phyloP scores from a whole-genome alignment of 2,113 vertebrate species.

The Sinocyclocheilus grahami region DNA sequence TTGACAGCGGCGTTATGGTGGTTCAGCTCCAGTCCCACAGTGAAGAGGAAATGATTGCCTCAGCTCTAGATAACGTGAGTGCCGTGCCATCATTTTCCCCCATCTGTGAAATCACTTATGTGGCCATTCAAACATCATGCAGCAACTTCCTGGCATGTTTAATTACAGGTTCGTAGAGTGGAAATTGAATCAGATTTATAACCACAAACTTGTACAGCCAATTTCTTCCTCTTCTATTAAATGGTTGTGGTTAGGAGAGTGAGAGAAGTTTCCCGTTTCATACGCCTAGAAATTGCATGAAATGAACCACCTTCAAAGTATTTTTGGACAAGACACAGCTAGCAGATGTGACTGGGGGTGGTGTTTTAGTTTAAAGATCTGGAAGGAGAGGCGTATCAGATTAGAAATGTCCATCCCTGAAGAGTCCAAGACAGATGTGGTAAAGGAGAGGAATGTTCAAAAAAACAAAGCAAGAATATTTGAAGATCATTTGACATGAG shows the following conservation, averaged over 20 bases:
- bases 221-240: constrained; percentile 17
- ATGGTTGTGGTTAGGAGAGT: constrained; percentile 11
- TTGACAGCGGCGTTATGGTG: constrained; percentile 99
- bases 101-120: constrained; percentile 51
- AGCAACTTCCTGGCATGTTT: constrained; percentile 50
- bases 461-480: background rate
- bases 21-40: constrained; percentile 97
- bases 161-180: constrained; percentile 48
- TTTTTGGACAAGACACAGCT: constrained; percentile 9
- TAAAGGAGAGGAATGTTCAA: constrained; percentile 19
- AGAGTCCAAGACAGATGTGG: constrained; percentile 44
- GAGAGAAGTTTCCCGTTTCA: constrained; percentile 26
- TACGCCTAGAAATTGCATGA: background rate
- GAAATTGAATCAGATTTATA: constrained; percentile 29
- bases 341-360: constrained; percentile 42
- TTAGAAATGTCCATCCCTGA: constrained; percentile 46
- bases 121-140: constrained; percentile 37
- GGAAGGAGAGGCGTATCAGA: constrained; percentile 42
- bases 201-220: constrained; percentile 27
- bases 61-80: constrained; percentile 90
- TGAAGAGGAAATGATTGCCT: constrained; percentile 97
- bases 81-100: constrained; percentile 33
- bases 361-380: constrained; percentile 18
- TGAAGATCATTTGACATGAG: background rate
- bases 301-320: constrained; percentile 18